Percentiles rank a stretch among this genome's conserved stretches.
phyloP scores from a whole-genome alignment of 2,113 vertebrate species.

The Rhinolophus sinicus region DNA sequence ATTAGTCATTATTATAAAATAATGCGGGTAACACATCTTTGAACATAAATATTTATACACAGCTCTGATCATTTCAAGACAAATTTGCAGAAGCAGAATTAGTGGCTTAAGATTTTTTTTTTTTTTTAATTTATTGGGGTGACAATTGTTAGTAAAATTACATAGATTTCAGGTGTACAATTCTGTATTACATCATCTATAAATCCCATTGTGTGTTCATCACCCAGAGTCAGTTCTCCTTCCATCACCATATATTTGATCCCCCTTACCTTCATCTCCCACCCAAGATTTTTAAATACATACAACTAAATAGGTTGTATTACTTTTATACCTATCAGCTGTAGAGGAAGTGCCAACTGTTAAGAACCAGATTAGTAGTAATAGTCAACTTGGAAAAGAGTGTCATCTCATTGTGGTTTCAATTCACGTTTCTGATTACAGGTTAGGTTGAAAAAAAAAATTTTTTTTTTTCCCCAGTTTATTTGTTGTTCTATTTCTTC shows the following conservation, averaged over 20 bases:
- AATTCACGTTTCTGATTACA: neutral
- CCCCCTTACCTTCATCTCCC: no score
- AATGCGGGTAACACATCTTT: neutral
- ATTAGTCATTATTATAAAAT: slow-evolving; percentile 11
- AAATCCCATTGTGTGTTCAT: no score
- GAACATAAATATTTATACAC: neutral
- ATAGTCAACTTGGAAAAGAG: neutral
- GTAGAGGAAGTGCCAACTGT: neutral
- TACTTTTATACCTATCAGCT: neutral
- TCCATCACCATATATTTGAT: no score
- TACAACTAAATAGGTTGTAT: neutral
- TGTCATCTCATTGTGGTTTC: neutral
- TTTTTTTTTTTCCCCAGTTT: neutral
- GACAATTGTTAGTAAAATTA: no score
- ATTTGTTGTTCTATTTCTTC: neutral
- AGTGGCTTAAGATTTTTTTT: neutral
- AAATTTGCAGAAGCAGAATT: neutral
- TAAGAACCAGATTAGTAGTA: neutral
- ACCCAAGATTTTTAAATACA: neutral
- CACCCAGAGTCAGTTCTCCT: no score
- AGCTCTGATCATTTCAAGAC: slow-evolving; percentile 19
- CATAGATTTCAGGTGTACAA: no score
- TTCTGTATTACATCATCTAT: no score
- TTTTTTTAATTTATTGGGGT: no score
- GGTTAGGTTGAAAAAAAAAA: neutral